phyloP scores from a whole-genome alignment of 2,113 vertebrate genomes.

The Cynopterus brachyotis region DNA sequence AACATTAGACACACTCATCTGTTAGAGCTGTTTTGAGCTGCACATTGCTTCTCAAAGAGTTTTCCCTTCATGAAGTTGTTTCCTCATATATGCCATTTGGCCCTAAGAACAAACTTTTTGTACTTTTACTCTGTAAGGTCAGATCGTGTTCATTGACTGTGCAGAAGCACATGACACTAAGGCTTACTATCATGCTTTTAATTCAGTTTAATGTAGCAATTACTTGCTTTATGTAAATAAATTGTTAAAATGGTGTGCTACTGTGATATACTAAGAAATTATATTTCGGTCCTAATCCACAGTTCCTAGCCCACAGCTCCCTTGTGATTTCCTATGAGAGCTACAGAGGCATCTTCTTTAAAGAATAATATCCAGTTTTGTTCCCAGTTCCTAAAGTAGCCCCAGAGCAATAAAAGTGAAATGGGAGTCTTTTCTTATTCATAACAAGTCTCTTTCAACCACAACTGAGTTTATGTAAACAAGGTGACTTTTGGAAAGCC shows the following conservation, averaged over 20 bases:
- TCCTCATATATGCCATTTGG: not conserved
- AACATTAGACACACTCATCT: not conserved
- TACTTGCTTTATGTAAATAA: not conserved
- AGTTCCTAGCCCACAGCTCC: not conserved
- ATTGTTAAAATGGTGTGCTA: not conserved
- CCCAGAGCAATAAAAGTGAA: not conserved
- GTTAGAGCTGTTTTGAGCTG: not conserved
- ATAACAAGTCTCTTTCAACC: not conserved
- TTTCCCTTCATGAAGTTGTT: not conserved
- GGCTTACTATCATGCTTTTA: not conserved
- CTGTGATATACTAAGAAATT: not conserved
- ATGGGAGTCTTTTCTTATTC: not conserved
- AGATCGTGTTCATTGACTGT: not conserved
- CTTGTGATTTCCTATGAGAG: not conserved
- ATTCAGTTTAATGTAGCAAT: not conserved
- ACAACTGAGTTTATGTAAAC: not conserved
- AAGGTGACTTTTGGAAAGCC: not conserved
- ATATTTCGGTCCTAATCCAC: not conserved
- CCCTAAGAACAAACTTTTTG: not conserved
- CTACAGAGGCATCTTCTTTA: not conserved
- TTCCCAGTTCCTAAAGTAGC: not conserved
- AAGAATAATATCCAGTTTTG: not conserved
- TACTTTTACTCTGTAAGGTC: not conserved
- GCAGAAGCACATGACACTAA: not conserved
- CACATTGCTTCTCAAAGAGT: not conserved